These are phyloP conservation scores for Tangara arthus DNA, from an alignment of 2,797 vertebrate species.

Conservation along the genomic window DNA sequence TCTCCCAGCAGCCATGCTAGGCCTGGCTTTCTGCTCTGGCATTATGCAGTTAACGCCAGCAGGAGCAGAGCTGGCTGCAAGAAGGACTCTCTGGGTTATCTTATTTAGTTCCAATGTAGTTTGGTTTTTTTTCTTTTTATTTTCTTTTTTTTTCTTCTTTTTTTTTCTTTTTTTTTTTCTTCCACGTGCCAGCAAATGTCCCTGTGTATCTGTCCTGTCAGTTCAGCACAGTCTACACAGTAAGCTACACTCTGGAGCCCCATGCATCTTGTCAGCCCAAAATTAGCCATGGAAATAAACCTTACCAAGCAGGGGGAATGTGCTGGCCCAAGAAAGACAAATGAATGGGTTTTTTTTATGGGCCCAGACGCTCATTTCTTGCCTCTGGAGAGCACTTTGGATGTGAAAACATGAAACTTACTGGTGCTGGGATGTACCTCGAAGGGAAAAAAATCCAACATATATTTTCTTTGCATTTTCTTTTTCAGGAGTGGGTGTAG, in stretches of 20 bases:
- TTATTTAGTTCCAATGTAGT: neutral
- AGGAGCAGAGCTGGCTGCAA: constrained; percentile 39
- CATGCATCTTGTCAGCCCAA: neutral
- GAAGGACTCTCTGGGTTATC: constrained; percentile 11
- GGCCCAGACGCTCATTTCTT: neutral
- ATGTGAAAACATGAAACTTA: neutral
- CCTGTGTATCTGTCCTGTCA: neutral
- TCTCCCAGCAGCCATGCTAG: constrained; percentile 28
- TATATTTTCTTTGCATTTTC: neutral
- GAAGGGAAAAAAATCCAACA: neutral
- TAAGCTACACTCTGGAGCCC: neutral
- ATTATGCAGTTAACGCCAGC: constrained; percentile 55
- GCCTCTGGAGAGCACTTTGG: neutral
- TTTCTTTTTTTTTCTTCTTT: neutral
- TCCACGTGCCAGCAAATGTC: neutral
- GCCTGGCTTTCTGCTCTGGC: constrained; percentile 35
- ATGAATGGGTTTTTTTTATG: neutral
- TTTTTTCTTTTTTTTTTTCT: neutral
- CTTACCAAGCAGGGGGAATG: neutral
- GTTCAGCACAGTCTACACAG: neutral
- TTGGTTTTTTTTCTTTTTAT: neutral
- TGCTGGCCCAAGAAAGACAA: neutral
- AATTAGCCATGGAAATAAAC: neutral
- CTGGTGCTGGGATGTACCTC: neutral
- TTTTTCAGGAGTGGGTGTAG: neutral